phyloP scores from a whole-genome alignment of 2,888 invertebrate species.

The Lasioglossum pauxillum region DNA sequence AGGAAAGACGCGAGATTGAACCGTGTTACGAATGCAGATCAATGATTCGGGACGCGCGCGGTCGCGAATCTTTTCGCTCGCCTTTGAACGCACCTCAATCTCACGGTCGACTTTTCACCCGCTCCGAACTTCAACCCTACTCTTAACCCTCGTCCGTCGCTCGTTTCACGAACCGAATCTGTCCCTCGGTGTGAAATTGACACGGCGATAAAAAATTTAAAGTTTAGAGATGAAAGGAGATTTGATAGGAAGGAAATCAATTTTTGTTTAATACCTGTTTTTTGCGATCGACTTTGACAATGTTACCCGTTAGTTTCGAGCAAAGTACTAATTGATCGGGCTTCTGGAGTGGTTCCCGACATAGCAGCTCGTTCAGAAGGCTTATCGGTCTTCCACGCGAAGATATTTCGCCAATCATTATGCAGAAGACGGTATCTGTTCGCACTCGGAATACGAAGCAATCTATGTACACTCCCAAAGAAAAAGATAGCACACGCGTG shows the following conservation, averaged over 20 bases:
- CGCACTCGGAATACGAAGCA: constrained; percentile 2
- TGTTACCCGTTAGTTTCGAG: background rate
- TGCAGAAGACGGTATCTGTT: background rate
- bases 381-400: background rate
- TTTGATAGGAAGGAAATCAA: too few species aligned
- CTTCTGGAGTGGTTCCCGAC: background rate
- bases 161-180: too few species aligned
- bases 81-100: background rate
- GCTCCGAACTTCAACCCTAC: background rate
- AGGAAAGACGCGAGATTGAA: constrained; percentile 7
- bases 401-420: background rate
- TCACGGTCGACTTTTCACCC: background rate
- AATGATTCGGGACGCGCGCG: background rate
- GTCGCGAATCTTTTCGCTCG: background rate
- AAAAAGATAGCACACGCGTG: too few species aligned
- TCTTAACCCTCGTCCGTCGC: too few species aligned
- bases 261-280: too few species aligned
- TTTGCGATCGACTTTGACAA: too few species aligned
- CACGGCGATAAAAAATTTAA: too few species aligned
- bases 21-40: background rate
- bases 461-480: too few species aligned
- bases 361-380: background rate
- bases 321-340: background rate
- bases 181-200: too few species aligned
- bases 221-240: too few species aligned